phyloP scores from a whole-genome alignment of 2,113 vertebrate species.

The Anser brachyrhynchus region DNA sequence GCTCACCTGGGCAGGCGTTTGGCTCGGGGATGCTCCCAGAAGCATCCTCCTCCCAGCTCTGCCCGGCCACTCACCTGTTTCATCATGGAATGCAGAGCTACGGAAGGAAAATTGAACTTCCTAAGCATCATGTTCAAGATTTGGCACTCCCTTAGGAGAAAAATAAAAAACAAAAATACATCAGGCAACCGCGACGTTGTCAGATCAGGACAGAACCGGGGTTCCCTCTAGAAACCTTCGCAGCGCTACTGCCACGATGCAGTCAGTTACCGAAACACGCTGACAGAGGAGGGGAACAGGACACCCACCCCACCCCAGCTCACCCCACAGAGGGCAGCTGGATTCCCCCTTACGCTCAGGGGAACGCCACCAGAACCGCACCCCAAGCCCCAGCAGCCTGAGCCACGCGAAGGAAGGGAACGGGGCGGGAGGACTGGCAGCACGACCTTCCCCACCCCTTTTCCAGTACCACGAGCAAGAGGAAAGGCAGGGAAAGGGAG shows the following conservation, averaged over 20 bases:
- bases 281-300: accelerated
- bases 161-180: background rate
- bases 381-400: background rate
- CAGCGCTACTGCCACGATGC: accelerated
- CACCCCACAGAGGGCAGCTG: background rate
- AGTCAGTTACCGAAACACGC: accelerated
- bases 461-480: background rate
- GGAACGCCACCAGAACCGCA: background rate
- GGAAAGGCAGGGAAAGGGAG: background rate
- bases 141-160: slow-evolving; percentile 86
- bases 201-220: background rate
- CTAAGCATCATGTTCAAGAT: slow-evolving; percentile 94
- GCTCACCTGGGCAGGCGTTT: accelerated
- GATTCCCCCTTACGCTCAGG: background rate
- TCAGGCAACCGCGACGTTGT: background rate
- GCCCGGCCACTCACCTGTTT: slow-evolving; percentile 82
- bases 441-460: background rate
- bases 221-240: background rate
- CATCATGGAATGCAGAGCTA: slow-evolving; percentile 96
- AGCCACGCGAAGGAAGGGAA: background rate
- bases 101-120: slow-evolving; percentile 85
- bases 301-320: background rate
- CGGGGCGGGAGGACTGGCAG: background rate
- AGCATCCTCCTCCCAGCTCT: background rate
- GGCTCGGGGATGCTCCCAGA: background rate